A percentile compares a stretch with the other conserved stretches of the same genome.
These are phyloP conservation scores for Babyrousa celebensis DNA, from an alignment of 2,797 vertebrate species.

Conservation along the genomic window DNA sequence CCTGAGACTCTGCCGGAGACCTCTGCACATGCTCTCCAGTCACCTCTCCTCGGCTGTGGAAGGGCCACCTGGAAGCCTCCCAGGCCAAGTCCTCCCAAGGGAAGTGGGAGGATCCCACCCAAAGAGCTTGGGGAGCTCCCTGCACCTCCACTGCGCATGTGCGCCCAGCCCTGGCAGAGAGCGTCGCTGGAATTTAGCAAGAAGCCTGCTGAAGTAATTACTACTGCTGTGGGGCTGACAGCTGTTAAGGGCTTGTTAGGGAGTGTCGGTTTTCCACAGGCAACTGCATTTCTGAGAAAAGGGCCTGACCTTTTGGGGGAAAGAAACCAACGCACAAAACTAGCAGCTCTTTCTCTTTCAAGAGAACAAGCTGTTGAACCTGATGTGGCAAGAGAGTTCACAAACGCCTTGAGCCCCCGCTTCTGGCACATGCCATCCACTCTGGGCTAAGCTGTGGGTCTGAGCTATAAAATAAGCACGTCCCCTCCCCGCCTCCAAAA, in stretches of 20 bases:
- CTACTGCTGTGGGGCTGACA: constrained; percentile 77
- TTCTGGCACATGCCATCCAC: constrained; percentile 9
- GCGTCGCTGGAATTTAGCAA: neutral
- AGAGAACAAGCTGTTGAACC: constrained; percentile 78
- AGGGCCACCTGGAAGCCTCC: constrained; percentile 15
- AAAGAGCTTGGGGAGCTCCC: neutral
- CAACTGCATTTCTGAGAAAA: constrained; percentile 80
- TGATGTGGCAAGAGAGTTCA: constrained; percentile 70
- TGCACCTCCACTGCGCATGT: neutral
- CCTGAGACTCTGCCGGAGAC: neutral
- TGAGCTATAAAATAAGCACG: constrained; percentile 64
- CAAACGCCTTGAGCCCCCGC: constrained; percentile 61
- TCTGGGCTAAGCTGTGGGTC: constrained; percentile 54
- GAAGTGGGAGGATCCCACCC: constrained; percentile 57
- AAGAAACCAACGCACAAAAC: constrained; percentile 29
- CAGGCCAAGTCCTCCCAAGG: constrained; percentile 48
- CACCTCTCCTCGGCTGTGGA: constrained; percentile 15
- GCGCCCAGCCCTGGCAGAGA: neutral
- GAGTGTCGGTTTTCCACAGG: constrained; percentile 77
- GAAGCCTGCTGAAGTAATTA: constrained; percentile 47
- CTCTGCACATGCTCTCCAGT: neutral
- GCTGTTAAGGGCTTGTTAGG: constrained; percentile 82
- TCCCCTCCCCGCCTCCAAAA: neutral
- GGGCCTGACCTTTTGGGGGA: constrained; percentile 70
- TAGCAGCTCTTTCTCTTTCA: constrained; percentile 77